phyloP scores from a whole-genome alignment of 2,113 vertebrate genomes.

The Ceratotherium simum region DNA sequence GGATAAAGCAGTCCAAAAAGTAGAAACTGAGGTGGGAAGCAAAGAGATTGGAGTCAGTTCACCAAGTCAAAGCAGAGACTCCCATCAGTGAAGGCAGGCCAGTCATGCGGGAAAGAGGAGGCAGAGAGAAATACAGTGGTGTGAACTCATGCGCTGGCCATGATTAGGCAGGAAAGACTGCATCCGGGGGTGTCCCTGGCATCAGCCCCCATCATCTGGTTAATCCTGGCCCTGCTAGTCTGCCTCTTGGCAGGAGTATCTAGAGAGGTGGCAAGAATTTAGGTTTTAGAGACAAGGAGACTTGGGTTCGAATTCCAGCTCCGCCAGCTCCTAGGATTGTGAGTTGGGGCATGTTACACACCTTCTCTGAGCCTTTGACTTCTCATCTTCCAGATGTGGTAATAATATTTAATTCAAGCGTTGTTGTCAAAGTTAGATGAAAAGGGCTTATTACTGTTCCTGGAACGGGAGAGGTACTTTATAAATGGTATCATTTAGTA shows the following conservation, averaged over 20 bases:
- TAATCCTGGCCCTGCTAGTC: not conserved
- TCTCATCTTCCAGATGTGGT: not conserved
- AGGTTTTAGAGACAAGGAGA: not conserved
- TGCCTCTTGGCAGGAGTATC: not conserved
- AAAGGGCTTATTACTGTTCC: not conserved
- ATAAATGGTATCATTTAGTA: not conserved
- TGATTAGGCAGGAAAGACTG: not conserved
- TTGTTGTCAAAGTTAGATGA: not conserved
- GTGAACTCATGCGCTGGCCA: fast-evolving
- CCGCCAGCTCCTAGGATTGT: not conserved
- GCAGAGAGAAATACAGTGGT: fast-evolving
- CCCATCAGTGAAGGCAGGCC: not conserved
- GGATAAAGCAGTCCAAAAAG: not conserved
- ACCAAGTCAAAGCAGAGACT: not conserved
- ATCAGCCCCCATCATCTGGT: not conserved
- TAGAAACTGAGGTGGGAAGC: not conserved
- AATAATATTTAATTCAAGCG: not conserved
- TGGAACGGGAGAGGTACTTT: not conserved
- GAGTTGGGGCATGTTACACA: fast-evolving
- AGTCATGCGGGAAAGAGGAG: fast-evolving
- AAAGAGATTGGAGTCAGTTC: not conserved
- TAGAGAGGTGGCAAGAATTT: not conserved
- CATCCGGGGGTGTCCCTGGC: too few species aligned
- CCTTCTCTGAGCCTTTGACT: not conserved
- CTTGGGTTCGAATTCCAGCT: not conserved